A percentile compares a stretch with the other conserved stretches of the same genome.
phyloP scores from a whole-genome alignment of 2,797 vertebrate species.

The Epinephelus coioides region DNA sequence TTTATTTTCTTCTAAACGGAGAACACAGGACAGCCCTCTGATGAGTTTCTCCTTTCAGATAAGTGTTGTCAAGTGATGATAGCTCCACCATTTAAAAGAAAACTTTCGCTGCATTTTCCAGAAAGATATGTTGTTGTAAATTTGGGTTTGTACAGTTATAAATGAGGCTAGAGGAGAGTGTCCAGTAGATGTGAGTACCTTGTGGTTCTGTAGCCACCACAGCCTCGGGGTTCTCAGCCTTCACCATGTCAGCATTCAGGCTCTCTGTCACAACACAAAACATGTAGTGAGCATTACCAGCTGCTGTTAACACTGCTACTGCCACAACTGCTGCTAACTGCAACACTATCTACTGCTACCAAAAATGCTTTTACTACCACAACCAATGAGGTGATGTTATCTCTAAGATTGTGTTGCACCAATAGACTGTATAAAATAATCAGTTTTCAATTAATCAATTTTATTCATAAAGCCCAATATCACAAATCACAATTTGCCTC shows the following conservation, averaged over 20 bases:
- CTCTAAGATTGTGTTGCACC: too few species aligned
- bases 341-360: background rate
- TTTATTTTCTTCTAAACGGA: too few species aligned
- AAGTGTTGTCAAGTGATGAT: background rate
- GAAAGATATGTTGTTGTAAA: background rate
- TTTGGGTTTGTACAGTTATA: background rate
- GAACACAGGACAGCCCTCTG: too few species aligned
- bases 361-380: background rate
- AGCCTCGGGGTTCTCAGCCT: conserved; percentile 92
- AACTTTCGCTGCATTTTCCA: background rate
- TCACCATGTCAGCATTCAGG: conserved; percentile 91
- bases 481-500: too few species aligned
- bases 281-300: background rate
- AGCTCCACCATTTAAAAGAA: background rate
- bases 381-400: background rate
- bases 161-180: background rate
- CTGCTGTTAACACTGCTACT: background rate
- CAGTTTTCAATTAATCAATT: too few species aligned
- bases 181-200: conserved; percentile 79
- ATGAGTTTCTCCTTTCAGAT: too few species aligned
- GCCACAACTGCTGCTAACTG: background rate
- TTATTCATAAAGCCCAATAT: too few species aligned
- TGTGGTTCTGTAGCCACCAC: conserved; percentile 94
- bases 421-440: too few species aligned
- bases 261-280: conserved; percentile 86